These are phyloP conservation scores for Scelioninae gen. 2 DNA, from an alignment of 2,888 invertebrate species.

Conservation along the genomic window DNA sequence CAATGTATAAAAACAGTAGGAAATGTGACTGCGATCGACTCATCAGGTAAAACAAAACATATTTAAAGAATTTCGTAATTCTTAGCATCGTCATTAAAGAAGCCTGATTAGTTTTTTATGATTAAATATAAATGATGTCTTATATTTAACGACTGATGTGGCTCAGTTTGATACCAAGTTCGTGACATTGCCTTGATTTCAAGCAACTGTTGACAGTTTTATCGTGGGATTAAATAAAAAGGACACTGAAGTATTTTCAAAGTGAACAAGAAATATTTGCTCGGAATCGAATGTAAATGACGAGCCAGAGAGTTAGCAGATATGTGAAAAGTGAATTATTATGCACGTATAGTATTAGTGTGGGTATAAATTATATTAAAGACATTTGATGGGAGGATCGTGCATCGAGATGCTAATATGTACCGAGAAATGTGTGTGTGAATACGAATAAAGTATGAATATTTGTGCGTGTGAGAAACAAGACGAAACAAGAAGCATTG, in stretches of 20 bases:
- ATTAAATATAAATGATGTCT: conserved; percentile 65
- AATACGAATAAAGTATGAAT: conserved; percentile 21
- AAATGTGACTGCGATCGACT: conserved; percentile 23
- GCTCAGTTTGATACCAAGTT: conserved; percentile 63
- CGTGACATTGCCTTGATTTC: conserved; percentile 61
- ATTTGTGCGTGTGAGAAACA: conserved; percentile 17
- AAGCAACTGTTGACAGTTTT: conserved; percentile 51
- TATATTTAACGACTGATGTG: conserved; percentile 66
- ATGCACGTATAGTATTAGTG: conserved; percentile 71
- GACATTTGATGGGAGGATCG: conserved; percentile 64
- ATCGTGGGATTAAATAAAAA: conserved; percentile 42
- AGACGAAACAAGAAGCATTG: conserved; percentile 44
- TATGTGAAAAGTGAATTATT: conserved; percentile 63
- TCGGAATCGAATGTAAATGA: conserved; percentile 65
- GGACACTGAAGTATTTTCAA: conserved; percentile 52
- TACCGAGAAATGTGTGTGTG: conserved; percentile 33
- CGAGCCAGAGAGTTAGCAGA: conserved; percentile 61
- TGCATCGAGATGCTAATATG: conserved; percentile 63
- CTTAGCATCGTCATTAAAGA: conserved; percentile 64
- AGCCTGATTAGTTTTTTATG: conserved; percentile 68
- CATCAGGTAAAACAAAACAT: conserved; percentile 37
- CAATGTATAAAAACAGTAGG: conserved; percentile 12
- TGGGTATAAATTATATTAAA: conserved; percentile 64
- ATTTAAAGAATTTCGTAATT: conserved; percentile 62
- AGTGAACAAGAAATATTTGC: conserved; percentile 59